Percentiles rank a stretch among this genome's conserved stretches.
phyloP scores from a whole-genome alignment of 2,113 vertebrate species.

The Girardinichthys multiradiatus region DNA sequence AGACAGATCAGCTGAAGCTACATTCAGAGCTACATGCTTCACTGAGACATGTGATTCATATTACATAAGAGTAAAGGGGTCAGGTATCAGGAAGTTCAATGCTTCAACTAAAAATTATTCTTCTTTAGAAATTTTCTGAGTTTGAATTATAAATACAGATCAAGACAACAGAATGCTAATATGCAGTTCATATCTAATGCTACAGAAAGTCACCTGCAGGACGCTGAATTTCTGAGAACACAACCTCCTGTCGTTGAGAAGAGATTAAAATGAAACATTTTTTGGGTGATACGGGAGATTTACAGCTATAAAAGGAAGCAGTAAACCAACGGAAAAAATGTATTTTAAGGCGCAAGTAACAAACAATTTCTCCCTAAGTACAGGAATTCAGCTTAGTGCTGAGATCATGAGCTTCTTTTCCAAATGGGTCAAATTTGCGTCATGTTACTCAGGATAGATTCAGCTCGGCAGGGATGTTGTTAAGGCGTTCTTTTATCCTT shows the following conservation, averaged over 20 bases:
- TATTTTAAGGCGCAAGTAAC: neutral
- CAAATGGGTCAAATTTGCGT: neutral
- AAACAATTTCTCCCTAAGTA: neutral
- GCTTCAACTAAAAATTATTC: neutral
- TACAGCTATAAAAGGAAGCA: slow-evolving; percentile 16
- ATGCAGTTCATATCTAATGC: neutral
- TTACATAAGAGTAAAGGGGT: neutral
- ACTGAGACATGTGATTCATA: neutral
- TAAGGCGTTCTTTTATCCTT: too few species aligned
- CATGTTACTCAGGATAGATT: neutral
- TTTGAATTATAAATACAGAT: neutral
- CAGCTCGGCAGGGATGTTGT: neutral
- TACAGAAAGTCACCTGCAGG: neutral
- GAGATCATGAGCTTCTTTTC: neutral
- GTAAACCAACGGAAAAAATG: neutral
- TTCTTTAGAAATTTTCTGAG: too few species aligned
- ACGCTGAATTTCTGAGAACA: slow-evolving; percentile 26
- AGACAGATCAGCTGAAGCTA: neutral
- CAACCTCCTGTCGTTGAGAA: neutral
- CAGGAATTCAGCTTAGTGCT: neutral
- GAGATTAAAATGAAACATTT: slow-evolving; percentile 33
- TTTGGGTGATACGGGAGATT: slow-evolving; percentile 48
- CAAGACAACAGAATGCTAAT: neutral
- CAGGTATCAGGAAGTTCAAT: neutral
- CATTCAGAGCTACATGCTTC: neutral